phyloP scores from a whole-genome alignment of 2,888 invertebrate genomes.

The Drosophila koepferae region DNA sequence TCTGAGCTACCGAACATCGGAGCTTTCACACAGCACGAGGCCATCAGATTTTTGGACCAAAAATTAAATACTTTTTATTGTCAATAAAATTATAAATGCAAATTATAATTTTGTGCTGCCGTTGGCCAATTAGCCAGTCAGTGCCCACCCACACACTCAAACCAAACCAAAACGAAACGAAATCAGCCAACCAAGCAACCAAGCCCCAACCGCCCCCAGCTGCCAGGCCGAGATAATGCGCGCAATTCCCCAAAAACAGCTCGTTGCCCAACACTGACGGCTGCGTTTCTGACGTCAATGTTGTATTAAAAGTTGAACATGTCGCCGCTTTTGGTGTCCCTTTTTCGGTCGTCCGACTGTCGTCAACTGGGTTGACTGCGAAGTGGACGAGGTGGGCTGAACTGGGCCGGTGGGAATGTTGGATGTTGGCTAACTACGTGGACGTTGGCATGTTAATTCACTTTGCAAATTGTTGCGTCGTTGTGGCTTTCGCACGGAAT shows the following conservation, averaged over 20 bases:
- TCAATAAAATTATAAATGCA: conserved; percentile 79
- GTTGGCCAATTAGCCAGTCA: conserved; percentile 67
- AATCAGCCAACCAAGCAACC: background rate
- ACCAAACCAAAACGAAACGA: background rate
- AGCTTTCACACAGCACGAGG: conserved; percentile 18
- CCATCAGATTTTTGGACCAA: conserved; percentile 51
- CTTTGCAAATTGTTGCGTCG: conserved; percentile 75
- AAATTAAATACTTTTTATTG: conserved; percentile 79
- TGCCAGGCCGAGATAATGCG: conserved; percentile 66
- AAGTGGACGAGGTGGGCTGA: background rate
- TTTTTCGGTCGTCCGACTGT: conserved; percentile 7
- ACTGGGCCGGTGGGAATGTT: background rate
- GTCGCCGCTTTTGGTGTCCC: conserved; percentile 56
- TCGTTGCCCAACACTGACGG: conserved; percentile 24
- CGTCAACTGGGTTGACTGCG: background rate
- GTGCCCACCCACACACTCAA: background rate
- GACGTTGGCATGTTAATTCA: conserved; percentile 75
- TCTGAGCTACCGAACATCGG: background rate
- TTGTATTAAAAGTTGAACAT: conserved; percentile 77
- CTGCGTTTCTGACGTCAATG: conserved; percentile 71
- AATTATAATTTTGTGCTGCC: conserved; percentile 80
- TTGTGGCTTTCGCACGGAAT: conserved; percentile 52
- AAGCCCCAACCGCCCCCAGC: conserved; percentile 8
- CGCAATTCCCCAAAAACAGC: conserved; percentile 31
- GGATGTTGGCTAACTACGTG: conserved; percentile 37